A percentile compares a stretch with the other conserved stretches of the same genome.
These are phyloP conservation scores for Parnassius smintheus DNA, from an alignment of 2,888 invertebrate species.

Conservation along the genomic window DNA sequence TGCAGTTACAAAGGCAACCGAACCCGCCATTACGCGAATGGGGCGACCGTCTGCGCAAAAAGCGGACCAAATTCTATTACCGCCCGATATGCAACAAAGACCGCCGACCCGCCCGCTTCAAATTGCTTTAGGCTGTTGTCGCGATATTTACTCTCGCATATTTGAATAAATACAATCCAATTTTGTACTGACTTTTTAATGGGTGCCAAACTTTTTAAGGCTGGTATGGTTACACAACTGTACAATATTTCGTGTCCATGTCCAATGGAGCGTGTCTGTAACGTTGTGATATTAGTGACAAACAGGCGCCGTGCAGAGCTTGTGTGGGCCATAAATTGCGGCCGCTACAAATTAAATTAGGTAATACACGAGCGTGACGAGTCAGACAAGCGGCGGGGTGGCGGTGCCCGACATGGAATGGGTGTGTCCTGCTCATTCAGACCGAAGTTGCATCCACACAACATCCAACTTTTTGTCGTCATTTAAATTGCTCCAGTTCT, in stretches of 20 bases:
- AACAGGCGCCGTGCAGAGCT: conserved; percentile 62
- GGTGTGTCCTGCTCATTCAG: conserved; percentile 62
- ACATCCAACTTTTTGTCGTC: conserved; percentile 45
- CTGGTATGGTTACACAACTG: not conserved
- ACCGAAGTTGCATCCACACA: conserved; percentile 39
- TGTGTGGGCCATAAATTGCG: conserved; percentile 73
- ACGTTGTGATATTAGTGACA: conserved; percentile 50
- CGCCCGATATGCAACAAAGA: conserved; percentile 79
- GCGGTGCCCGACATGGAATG: conserved; percentile 72
- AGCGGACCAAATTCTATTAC: conserved; percentile 80
- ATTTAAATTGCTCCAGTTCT: conserved; percentile 30
- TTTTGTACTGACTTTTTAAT: conserved; percentile 44
- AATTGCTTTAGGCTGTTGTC: conserved; percentile 78
- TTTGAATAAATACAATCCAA: conserved; percentile 60
- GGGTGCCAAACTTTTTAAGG: conserved; percentile 4
- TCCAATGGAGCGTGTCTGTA: conserved; percentile 39
- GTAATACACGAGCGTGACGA: conserved; percentile 77
- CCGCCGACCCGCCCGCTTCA: conserved; percentile 69
- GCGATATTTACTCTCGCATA: conserved; percentile 70
- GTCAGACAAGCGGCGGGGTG: conserved; percentile 65
- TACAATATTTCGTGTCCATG: conserved; percentile 15
- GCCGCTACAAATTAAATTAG: conserved; percentile 79
- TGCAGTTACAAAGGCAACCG: conserved; percentile 76
- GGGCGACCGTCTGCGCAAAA: conserved; percentile 71
- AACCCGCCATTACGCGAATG: conserved; percentile 68